Conservation (phyloP, 2,888 invertebrate species). For the Drosophila macrospina region DNA sequence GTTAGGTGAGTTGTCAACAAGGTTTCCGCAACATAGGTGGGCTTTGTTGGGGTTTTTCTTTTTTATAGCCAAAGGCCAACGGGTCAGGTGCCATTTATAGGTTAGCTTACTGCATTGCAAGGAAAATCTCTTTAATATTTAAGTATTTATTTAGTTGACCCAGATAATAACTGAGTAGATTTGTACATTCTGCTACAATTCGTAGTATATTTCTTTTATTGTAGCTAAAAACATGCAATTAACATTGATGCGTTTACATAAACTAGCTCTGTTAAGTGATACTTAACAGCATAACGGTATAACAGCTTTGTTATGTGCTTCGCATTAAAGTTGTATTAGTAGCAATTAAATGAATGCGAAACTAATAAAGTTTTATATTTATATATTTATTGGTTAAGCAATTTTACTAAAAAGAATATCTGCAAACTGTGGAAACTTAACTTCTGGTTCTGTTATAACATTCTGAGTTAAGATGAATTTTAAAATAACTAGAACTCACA, state of each 20-base stretch:
- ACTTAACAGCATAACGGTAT: too few species aligned
- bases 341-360: not conserved
- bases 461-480: too few species aligned
- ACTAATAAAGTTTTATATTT: not conserved
- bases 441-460: too few species aligned
- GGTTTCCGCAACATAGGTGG: not conserved
- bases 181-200: not conserved
- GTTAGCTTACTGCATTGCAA: not conserved
- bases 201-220: not conserved
- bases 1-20: slow-evolving; percentile 10
- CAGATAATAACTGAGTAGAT: not conserved
- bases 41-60: not conserved
- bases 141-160: slow-evolving; percentile 6
- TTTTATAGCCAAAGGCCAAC: slow-evolving; percentile 1
- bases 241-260: not conserved
- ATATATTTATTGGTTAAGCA: too few species aligned
- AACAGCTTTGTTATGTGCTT: too few species aligned
- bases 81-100: slow-evolving; percentile 7
- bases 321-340: not conserved
- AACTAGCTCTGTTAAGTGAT: not conserved
- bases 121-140: not conserved
- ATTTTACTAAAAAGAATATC: too few species aligned
- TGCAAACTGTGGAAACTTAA: too few species aligned
- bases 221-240: not conserved
- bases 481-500: too few species aligned